Percentiles rank a stretch among this genome's conserved stretches.
Evolutionary conservation across 1,140 invertebrate species (phyloP).

Genomic region (Heliconius hermathena): DNA sequence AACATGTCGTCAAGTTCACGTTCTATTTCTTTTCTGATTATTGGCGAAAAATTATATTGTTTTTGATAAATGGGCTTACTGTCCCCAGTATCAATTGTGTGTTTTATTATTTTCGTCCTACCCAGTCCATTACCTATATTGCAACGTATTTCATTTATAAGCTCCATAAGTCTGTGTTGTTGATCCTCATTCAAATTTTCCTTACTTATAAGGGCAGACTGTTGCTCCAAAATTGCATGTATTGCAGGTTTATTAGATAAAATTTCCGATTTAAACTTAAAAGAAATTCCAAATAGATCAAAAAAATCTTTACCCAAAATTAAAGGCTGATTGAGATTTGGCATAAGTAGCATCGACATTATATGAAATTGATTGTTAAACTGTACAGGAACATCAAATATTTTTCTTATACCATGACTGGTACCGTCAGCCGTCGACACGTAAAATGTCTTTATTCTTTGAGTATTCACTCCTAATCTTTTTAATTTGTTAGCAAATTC

Average conservation of each 20-base stretch:
- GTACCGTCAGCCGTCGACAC: neutral
- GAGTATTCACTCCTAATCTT: slow-evolving; percentile 16
- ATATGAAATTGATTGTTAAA: slow-evolving; percentile 33
- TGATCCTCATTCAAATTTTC: slow-evolving; percentile 19
- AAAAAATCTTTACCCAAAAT: slow-evolving; percentile 35
- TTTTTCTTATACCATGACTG: neutral
- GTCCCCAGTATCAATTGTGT: slow-evolving; percentile 41
- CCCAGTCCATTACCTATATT: slow-evolving; percentile 36
- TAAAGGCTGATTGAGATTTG: slow-evolving; percentile 19
- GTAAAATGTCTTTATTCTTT: neutral
- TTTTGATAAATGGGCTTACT: slow-evolving; percentile 41
- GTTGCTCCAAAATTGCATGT: slow-evolving; percentile 1
- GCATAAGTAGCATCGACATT: slow-evolving; percentile 28
- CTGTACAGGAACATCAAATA: slow-evolving; percentile 16
- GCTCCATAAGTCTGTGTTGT: slow-evolving; percentile 12
- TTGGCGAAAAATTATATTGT: slow-evolving; percentile 40
- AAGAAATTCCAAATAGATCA: slow-evolving; percentile 32
- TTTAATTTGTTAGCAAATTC: slow-evolving; percentile 27
- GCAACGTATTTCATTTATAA: slow-evolving; percentile 26
- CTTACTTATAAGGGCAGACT: slow-evolving; percentile 10
- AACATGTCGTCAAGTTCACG: slow-evolving; percentile 33
- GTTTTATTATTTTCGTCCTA: slow-evolving; percentile 34
- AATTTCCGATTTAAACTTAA: slow-evolving; percentile 19
- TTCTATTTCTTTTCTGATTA: slow-evolving; percentile 37
- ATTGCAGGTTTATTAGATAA: neutral